Conservation (phyloP, 2,113 vertebrate genomes). For the Cromileptes altivelis region DNA sequence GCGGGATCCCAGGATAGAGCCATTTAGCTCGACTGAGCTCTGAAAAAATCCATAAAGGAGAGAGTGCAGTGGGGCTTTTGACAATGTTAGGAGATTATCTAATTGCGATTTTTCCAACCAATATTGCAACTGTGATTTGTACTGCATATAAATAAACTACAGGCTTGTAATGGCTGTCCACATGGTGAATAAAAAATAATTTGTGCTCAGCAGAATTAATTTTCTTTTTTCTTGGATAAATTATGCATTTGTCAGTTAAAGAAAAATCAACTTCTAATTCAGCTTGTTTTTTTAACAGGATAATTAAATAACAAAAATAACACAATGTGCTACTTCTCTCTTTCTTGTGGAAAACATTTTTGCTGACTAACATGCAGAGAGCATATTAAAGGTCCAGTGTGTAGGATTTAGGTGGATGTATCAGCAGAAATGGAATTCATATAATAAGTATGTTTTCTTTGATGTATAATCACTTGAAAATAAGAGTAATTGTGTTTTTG, state of each 20-base stretch:
- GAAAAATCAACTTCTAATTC: neutral
- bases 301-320: neutral
- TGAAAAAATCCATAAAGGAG: slow-evolving; percentile 22
- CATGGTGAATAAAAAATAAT: no score
- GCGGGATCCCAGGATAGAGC: slow-evolving; percentile 13
- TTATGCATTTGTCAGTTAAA: neutral
- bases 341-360: neutral
- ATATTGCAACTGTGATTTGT: neutral
- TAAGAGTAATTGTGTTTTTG: no score
- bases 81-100: neutral
- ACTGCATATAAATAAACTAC: neutral
- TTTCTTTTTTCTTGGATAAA: neutral
- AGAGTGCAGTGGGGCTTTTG: neutral
- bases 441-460: no score
- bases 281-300: neutral
- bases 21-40: slow-evolving; percentile 5
- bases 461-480: no score
- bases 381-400: no score
- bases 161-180: neutral
- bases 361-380: no score
- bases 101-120: neutral
- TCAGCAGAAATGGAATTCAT: no score
- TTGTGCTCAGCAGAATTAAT: neutral
- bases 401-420: no score
- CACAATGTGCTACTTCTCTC: neutral